Base-by-base conservation (phyloP, 2,797 vertebrate species). In the Hafferia zeledoni region DNA sequence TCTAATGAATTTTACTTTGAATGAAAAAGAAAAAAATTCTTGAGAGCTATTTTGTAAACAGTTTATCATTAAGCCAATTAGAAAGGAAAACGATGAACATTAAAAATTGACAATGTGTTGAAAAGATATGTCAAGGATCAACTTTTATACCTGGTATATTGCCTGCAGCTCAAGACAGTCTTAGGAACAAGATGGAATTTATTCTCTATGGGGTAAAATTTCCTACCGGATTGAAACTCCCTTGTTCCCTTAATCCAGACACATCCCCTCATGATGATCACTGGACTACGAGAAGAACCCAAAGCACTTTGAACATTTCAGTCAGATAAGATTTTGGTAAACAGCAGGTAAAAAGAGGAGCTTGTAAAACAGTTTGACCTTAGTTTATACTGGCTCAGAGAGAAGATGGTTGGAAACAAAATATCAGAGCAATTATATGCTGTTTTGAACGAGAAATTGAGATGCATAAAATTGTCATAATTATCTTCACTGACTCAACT, bases 401-500 rank as follows among this genome's bases (percentile, higher is more conserved):
- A 83, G 44, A 57, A 90, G 41, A 37, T 44, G 17, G 13, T 18
- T 93, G 31, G 56, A 89, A 93, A 92, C 57, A 89, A 96, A 94
- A 80, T 95, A 84, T 71, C 49, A 85, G 46, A 87, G 37, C 87
- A 91, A 85, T 89, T 77, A 31, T 37, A 50, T 13, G 13, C 57
- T 91, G 50, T 61, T 93, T 85, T 93, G 28, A 84, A 90, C 92
- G 33, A n/a, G 24, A 89, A 95, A 87, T 50, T 83, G 68, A 78
- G 28, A 52, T 49, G 25, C 47, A 76, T 90, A 87, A 83, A 87
- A 82, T 86, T 83, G 53, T 30, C 30, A 30, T 56, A 68, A 91
- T 94, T 87, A 83, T 50, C 39, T 80, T 83, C 43, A 80, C 10
- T 72, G 69, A 78, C 17, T 80, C 68, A 80, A 61, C 4, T 30